phyloP scores from a whole-genome alignment of 2,113 vertebrate species.

The Isurus oxyrinchus region DNA sequence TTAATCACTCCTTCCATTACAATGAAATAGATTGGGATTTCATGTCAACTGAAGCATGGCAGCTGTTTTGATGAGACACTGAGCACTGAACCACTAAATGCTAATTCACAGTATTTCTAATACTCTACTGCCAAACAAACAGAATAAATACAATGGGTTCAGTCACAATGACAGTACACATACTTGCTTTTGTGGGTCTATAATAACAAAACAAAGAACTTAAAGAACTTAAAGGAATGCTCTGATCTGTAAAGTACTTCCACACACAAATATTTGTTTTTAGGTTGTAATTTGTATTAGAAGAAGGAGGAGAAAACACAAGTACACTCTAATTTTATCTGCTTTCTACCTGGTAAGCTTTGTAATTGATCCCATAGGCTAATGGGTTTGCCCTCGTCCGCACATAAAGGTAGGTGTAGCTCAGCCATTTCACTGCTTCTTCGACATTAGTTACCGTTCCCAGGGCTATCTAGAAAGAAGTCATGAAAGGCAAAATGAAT shows the following conservation, averaged over 20 bases:
- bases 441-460: conserved; percentile 95
- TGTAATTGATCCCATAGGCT: conserved; percentile 92
- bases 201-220: background rate
- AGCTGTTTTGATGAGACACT: conserved; percentile 34
- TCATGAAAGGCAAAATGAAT: conserved; percentile 44
- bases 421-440: conserved; percentile 97
- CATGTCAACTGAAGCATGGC: conserved; percentile 26
- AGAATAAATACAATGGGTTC: conserved; percentile 15
- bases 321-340: conserved; percentile 46
- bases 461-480: conserved; percentile 73
- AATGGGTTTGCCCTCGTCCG: conserved; percentile 97
- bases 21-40: conserved; percentile 10
- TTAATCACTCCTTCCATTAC: conserved; percentile 25
- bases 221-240: background rate
- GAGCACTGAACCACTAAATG: conserved; percentile 33
- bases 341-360: conserved; percentile 80
- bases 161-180: conserved; percentile 26
- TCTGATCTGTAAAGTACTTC: background rate
- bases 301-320: conserved; percentile 39
- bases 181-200: background rate
- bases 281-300: conserved; percentile 53
- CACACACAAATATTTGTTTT: conserved; percentile 60
- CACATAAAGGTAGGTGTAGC: conserved; percentile 95
- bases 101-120: background rate
- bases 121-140: background rate